These are phyloP conservation scores for Adelognathus sp. DNA, from an alignment of 2,888 invertebrate genomes.

Conservation along the genomic window DNA sequence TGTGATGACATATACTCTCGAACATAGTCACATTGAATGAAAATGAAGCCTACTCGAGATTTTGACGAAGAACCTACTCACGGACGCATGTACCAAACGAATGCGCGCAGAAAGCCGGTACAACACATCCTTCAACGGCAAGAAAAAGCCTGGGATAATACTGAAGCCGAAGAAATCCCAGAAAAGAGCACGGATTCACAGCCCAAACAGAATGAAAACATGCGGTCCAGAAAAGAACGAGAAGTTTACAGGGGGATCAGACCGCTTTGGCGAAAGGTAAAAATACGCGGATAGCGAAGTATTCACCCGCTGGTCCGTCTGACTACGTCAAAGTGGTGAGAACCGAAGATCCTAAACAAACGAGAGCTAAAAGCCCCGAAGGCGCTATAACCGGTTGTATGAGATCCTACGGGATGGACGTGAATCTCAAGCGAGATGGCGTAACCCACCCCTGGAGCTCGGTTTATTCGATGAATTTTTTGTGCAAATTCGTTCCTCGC, in stretches of 20 bases:
- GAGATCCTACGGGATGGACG: neutral
- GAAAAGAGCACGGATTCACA: neutral
- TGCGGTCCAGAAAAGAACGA: neutral
- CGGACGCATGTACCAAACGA: no score
- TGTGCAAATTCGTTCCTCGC: slow-evolving; percentile 6
- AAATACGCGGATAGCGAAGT: neutral
- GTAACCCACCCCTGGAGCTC: neutral
- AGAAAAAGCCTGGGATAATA: neutral
- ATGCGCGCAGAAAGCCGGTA: neutral
- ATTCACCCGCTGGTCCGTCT: neutral
- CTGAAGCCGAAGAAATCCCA: neutral
- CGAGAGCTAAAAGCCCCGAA: slow-evolving; percentile 4
- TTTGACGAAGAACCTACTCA: no score
- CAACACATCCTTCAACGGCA: neutral
- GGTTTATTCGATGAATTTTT: slow-evolving; percentile 1
- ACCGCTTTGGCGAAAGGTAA: slow-evolving; percentile 2
- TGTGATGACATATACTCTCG: no score
- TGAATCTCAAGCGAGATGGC: neutral
- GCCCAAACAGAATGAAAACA: neutral
- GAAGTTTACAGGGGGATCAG: neutral
- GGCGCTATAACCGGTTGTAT: neutral
- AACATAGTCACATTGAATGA: no score
- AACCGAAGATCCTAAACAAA: slow-evolving; percentile 26
- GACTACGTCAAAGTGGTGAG: neutral
- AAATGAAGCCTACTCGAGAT: no score